These are phyloP conservation scores for Callocephalon fimbriatum DNA, from an alignment of 2,113 vertebrate genomes.

Conservation along the genomic window DNA sequence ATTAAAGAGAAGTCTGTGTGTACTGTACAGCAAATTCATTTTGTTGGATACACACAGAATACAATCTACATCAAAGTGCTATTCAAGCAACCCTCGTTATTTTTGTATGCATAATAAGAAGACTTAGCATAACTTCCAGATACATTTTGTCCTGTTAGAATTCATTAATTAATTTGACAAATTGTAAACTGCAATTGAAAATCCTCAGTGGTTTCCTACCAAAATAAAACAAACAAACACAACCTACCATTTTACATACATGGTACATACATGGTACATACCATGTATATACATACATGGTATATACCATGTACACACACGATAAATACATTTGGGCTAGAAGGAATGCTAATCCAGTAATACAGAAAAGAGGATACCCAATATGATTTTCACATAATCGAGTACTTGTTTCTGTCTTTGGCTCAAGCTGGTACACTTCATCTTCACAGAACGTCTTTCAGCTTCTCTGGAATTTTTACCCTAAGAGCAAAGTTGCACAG, in stretches of 20 bases:
- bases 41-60: neutral
- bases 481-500: neutral
- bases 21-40: neutral
- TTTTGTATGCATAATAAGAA: neutral
- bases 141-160: neutral
- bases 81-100: neutral
- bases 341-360: neutral
- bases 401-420: neutral
- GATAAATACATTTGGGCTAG: accelerated
- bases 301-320: neutral
- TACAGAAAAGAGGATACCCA: neutral
- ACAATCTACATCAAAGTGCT: neutral
- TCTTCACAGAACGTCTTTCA: neutral
- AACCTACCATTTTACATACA: neutral
- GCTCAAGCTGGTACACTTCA: neutral
- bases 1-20: neutral
- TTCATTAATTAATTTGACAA: neutral
- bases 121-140: neutral
- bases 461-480: neutral
- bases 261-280: neutral
- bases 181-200: neutral
- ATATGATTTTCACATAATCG: neutral
- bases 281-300: neutral
- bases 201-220: neutral
- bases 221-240: neutral